Base-by-base conservation (phyloP, 2,113 vertebrate genomes). In the Chaenocephalus aceratus region DNA sequence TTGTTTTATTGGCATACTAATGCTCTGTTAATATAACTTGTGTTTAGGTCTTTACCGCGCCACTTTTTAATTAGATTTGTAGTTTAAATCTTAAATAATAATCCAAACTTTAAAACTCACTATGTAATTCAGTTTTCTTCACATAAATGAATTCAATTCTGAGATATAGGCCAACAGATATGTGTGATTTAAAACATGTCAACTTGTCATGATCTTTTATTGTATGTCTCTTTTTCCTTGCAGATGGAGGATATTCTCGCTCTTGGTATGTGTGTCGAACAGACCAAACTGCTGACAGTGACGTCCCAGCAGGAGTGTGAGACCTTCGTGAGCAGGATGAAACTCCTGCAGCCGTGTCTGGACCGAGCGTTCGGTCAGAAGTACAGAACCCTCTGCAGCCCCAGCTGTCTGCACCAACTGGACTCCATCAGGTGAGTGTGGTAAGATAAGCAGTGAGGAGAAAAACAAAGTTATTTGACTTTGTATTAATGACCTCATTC, bases 211-310 rank as follows among this genome's bases (percentile, higher is more conserved):
- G 1, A 41, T 41, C 36, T 41, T 41, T 7, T 41, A 41, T 30
- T 30, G 30, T 30, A 41, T 41, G 36, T 41, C 36, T 41, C 7
- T 41, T 41, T 6, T 7, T 41, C 6, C 13, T 75, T 10, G 54
- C 78, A 95, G 95, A 53, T 62, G 56, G 94, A 94, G 73, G 95
- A 95, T 78, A 77, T 95, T 4, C 23, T 84, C 14, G 94, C 93
- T 23, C 89, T 94, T 0, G 91, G 90, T 0, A 72, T 91, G 23
- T 94, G 91, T 44, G 92, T 92, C 2, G 95, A 95, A 26, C 60
- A 87, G 71, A 88, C 81, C 53, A 91, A 90, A 80, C 84, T 87
- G 4, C 85, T 82, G 56, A 34, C 73, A 1, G 4, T 94, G 46
- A 80, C 59, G 5, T 92, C 92, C 0, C 11, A 91, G 54, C 12